phyloP scores from a whole-genome alignment of 2,113 vertebrate species.

The Forbesichthys papilliferus region DNA sequence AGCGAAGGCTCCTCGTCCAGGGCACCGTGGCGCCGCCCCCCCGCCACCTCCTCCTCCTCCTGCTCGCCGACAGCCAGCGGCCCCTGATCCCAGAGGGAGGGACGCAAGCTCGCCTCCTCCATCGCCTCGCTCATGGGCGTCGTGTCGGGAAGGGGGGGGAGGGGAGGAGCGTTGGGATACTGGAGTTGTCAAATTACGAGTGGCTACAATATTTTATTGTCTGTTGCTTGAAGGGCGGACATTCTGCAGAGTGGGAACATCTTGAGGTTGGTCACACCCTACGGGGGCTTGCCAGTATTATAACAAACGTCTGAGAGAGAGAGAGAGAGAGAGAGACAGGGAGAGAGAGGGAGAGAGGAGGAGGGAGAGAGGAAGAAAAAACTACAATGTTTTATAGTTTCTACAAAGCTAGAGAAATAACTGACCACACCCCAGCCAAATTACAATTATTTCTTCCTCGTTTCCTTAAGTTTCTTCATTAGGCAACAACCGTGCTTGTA shows the following conservation, averaged over 20 bases:
- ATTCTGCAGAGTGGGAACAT: conserved; percentile 21
- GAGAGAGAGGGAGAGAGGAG: not conserved
- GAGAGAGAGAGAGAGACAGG: not conserved
- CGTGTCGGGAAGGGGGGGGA: not conserved
- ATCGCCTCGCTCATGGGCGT: conserved; percentile 35
- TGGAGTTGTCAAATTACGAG: conserved; percentile 11
- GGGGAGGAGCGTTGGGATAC: not conserved
- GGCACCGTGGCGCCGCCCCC: not conserved
- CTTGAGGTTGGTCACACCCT: not conserved
- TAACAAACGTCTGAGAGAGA: conserved; percentile 33
- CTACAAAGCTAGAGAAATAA: not conserved
- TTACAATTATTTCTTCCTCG: not conserved
- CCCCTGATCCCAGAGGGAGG: conserved; percentile 35
- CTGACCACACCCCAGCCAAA: not conserved
- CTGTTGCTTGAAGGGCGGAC: conserved; percentile 14
- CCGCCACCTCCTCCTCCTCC: conserved; percentile 12
- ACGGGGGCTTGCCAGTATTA: not conserved
- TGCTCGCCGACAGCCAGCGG: conserved; percentile 23
- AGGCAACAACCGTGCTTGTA: not conserved
- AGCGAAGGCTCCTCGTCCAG: conserved; percentile 1
- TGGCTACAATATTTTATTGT: conserved; percentile 27
- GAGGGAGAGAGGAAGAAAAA: too few species aligned
- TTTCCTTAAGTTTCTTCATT: not conserved
- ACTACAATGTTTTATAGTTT: not conserved
- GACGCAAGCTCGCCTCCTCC: conserved; percentile 55